Evolutionary conservation across 2,888 invertebrate species (phyloP), one percentile per base, ranked within the genome.

Genomic region (Lysandra coridon): DNA sequence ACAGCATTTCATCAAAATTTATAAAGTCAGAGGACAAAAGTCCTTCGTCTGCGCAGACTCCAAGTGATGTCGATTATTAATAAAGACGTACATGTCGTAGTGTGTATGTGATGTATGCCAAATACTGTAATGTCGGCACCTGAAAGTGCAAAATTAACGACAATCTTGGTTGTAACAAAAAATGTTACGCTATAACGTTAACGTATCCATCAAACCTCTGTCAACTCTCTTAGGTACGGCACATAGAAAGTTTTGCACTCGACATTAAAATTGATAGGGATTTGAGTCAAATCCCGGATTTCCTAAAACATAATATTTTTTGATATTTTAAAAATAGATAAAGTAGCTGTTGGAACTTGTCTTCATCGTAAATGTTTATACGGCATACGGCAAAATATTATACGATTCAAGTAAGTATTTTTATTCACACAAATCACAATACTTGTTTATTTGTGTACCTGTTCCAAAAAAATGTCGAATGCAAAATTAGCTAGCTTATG

Each of bases 51-150:
- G 69, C 33, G 69, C 69, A 69, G 69, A 1, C 69, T 30, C 33
- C 23, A 33, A 69, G 17, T 69, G 69, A 69, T 69, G 69, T 69
- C 69, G 69, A 69, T 69, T 69, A 69, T 69, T 69, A 69, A 69
- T 14, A 69, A 69, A 4, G 33, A 69, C 64, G 64, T 64, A 64
- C 64, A 4, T 64, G 14, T 69, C 2, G 64, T 62, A 62, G 7
- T 64, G 30, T 64, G 64, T 64, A 30, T 69, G 30, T 69, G 64
- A 14, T 33, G 14, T 69, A 30, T 62, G 62, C 10, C 7, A 69
- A 33, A 30, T 33, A 69, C 64, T 12, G 30, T 69, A 30, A 69
- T 12, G 33, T 30, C 33, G 17, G 69, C 69, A 69, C 69, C 33
- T 69, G 69, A 23, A 69, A 69, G 69, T 69, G 69, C 69, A 64